Conservation (phyloP, 2,113 vertebrate genomes). For the Holacanthus passer region DNA sequence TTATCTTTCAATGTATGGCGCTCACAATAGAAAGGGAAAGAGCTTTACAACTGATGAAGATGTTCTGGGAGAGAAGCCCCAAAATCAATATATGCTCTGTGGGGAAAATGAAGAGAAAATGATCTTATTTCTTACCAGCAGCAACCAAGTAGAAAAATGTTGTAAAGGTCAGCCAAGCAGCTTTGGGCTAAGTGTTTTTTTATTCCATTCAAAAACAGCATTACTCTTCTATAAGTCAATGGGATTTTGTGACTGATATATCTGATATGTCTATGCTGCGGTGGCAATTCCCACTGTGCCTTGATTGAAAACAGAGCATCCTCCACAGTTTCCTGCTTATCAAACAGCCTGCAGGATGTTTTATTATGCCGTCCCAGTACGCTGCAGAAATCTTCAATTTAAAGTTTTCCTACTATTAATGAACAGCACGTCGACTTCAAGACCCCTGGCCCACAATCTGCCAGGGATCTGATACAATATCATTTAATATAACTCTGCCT, state of each 20-base stretch:
- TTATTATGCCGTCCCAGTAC: slow-evolving; percentile 25
- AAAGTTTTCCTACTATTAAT: slow-evolving; percentile 52
- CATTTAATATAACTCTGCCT: slow-evolving; percentile 12
- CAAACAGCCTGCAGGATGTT: slow-evolving; percentile 60
- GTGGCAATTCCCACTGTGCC: slow-evolving; percentile 35
- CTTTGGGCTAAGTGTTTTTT: slow-evolving; percentile 42
- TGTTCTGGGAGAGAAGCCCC: slow-evolving; percentile 49
- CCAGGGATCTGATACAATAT: slow-evolving; percentile 18
- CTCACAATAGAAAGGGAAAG: slow-evolving; percentile 32
- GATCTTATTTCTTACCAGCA: slow-evolving; percentile 44
- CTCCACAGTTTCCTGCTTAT: slow-evolving; percentile 42
- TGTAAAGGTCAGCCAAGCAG: slow-evolving; percentile 65
- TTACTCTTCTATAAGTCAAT: slow-evolving; percentile 27
- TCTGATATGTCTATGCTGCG: slow-evolving; percentile 34
- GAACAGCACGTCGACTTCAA: slow-evolving; percentile 18
- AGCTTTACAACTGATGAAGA: slow-evolving; percentile 61
- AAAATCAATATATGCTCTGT: slow-evolving; percentile 72
- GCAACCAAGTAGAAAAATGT: slow-evolving; percentile 46
- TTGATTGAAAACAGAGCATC: slow-evolving; percentile 46
- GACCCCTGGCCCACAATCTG: background rate
- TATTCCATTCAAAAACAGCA: slow-evolving; percentile 37
- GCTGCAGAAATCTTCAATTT: slow-evolving; percentile 46
- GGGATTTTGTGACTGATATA: slow-evolving; percentile 49
- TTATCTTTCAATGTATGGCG: slow-evolving; percentile 36
- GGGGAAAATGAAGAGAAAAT: slow-evolving; percentile 64